Evolutionary conservation across 2,888 invertebrate genomes (phyloP).

Genomic region (Amphiduros pacificus): DNA sequence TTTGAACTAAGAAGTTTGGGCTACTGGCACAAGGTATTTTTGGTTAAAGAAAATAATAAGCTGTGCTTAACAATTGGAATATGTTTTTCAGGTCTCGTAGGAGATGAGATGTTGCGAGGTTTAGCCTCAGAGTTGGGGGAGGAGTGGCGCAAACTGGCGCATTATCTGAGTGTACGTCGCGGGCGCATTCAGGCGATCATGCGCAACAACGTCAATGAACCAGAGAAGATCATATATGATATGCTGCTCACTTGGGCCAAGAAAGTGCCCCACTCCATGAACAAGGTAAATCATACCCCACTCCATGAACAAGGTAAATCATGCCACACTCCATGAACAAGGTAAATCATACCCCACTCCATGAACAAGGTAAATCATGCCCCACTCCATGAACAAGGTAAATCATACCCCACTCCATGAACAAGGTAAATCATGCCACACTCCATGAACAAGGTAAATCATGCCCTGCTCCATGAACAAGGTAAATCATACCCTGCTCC

Average conservation of each 20-base stretch:
- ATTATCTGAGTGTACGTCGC: constrained; percentile 41
- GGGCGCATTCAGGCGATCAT: constrained; percentile 52
- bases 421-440: too few relatives aligned
- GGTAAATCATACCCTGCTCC: too few relatives aligned
- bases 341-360: not conserved
- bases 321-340: too few relatives aligned
- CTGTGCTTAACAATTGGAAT: too few relatives aligned
- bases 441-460: too few relatives aligned
- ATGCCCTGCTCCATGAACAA: too few relatives aligned
- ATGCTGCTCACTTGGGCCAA: constrained; percentile 55
- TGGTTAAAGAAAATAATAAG: too few relatives aligned
- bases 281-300: constrained; percentile 40
- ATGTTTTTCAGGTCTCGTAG: constrained; percentile 39
- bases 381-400: too few relatives aligned
- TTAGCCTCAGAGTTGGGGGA: constrained; percentile 47
- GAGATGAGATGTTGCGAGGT: constrained; percentile 39
- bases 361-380: not conserved
- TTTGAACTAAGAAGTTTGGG: too few relatives aligned
- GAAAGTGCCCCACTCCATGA: constrained; percentile 42
- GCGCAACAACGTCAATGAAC: constrained; percentile 44
- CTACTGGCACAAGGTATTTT: too few relatives aligned
- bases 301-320: too few relatives aligned
- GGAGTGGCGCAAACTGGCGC: constrained; percentile 49
- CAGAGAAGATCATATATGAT: constrained; percentile 45
- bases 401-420: too few relatives aligned